phyloP scores from a whole-genome alignment of 2,888 invertebrate species.

The Anthrax anthrax region DNA sequence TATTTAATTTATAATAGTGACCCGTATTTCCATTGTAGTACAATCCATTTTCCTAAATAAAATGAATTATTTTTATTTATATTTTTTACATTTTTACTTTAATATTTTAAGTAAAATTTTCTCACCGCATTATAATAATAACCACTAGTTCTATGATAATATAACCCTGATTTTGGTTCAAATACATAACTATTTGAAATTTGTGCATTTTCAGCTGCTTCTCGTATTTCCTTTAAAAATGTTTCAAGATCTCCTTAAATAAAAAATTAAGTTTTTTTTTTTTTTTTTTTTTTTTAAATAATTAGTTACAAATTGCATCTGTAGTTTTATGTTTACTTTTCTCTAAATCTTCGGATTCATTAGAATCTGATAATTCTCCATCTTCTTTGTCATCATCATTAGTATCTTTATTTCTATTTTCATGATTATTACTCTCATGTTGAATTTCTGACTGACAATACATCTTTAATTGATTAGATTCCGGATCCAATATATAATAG shows the following conservation, averaged over 20 bases:
- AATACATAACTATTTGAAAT: slow-evolving; percentile 68
- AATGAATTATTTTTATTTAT: no score
- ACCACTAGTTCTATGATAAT: slow-evolving; percentile 76
- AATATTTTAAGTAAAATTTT: no score
- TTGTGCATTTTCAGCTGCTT: slow-evolving; percentile 52
- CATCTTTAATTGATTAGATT: slow-evolving; percentile 59
- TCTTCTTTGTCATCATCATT: neutral
- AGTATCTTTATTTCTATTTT: neutral
- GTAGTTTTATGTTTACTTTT: no score
- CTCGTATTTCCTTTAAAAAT: neutral
- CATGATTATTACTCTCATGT: neutral
- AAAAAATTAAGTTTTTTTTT: no score
- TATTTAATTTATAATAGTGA: slow-evolving; percentile 28
- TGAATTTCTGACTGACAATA: slow-evolving; percentile 57
- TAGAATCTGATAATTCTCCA: neutral
- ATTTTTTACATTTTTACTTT: no score
- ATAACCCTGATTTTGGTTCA: slow-evolving; percentile 73
- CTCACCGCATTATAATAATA: slow-evolving; percentile 80
- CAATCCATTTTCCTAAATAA: slow-evolving; percentile 12
- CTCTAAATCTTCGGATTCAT: no score
- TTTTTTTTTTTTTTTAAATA: no score
- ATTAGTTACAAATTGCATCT: no score
- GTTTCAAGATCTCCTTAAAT: neutral
- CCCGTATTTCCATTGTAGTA: slow-evolving; percentile 35
- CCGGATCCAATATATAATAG: slow-evolving; percentile 69